Percentiles rank a stretch among this genome's conserved stretches.
phyloP scores from a whole-genome alignment of 2,113 vertebrate species.

The Leucopsar rothschildi region DNA sequence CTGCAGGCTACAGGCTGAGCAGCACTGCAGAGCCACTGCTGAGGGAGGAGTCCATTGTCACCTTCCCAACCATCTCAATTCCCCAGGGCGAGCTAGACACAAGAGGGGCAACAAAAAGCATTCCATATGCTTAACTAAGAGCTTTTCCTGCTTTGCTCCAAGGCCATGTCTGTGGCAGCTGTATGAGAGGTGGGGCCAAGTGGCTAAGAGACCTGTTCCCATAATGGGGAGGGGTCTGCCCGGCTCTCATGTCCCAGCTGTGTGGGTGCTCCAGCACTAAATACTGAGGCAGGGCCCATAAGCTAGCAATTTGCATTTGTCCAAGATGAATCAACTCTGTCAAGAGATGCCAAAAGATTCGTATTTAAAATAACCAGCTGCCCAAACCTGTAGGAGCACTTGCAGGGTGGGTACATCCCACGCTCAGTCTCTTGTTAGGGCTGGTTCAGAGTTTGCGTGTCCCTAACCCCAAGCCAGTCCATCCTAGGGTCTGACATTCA shows the following conservation, averaged over 20 bases:
- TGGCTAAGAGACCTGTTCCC: neutral
- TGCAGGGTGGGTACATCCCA: accelerated
- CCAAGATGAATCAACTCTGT: neutral
- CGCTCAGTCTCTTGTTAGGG: neutral
- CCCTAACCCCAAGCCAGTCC: neutral
- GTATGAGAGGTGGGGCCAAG: neutral
- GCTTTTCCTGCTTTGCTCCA: neutral
- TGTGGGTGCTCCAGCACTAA: neutral
- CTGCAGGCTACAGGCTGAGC: neutral
- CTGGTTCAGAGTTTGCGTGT: neutral
- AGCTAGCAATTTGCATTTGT: neutral
- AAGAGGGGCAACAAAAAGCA: neutral
- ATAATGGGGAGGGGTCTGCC: neutral
- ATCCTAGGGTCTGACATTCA: neutral
- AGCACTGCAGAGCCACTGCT: neutral
- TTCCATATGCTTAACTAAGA: neutral
- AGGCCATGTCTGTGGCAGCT: neutral
- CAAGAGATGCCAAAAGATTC: neutral
- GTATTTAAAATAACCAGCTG: neutral
- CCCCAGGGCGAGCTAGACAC: neutral
- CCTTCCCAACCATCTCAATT: neutral
- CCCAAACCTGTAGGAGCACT: neutral
- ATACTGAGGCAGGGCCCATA: neutral
- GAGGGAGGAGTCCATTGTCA: neutral
- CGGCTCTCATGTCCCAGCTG: neutral